These are phyloP conservation scores for Nowickia ferox DNA, from an alignment of 2,888 invertebrate genomes.

Conservation along the genomic window DNA sequence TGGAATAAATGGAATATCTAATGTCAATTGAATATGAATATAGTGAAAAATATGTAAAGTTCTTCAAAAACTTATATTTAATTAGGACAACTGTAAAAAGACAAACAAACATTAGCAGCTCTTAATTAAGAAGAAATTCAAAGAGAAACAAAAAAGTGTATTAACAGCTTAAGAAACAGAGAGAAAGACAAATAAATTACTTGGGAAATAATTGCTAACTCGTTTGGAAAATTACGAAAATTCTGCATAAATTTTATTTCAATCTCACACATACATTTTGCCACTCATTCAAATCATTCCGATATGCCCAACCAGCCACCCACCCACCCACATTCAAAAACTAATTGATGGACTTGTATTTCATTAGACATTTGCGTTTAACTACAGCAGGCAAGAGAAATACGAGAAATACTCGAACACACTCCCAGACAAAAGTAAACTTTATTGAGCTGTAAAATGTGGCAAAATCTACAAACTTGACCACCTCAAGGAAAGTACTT, in stretches of 20 bases:
- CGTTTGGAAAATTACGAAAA: conserved; percentile 74
- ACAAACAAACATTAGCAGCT: conserved; percentile 21
- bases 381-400: conserved; percentile 11
- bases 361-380: conserved; percentile 28
- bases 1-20: conserved; percentile 8
- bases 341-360: conserved; percentile 36
- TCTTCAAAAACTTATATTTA: conserved; percentile 47
- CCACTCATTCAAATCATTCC: conserved; percentile 24
- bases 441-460: conserved; percentile 60
- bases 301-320: not conserved
- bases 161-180: conserved; percentile 13
- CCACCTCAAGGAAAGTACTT: conserved; percentile 36
- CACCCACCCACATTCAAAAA: conserved; percentile 1
- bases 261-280: conserved; percentile 3
- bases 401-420: not conserved
- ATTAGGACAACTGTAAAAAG: conserved; percentile 43
- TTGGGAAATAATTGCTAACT: conserved; percentile 73
- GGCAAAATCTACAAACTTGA: conserved; percentile 52
- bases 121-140: conserved; percentile 37
- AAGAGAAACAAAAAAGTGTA: conserved; percentile 7
- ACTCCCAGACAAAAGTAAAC: not conserved
- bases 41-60: conserved; percentile 9
- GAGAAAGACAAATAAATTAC: conserved; percentile 73
- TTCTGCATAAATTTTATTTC: conserved; percentile 62
- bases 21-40: conserved; percentile 49